Percentiles rank a stretch among this genome's conserved stretches.
Conservation (phyloP, 1,140 invertebrate species). For the Drosophila pruinosa region DNA sequence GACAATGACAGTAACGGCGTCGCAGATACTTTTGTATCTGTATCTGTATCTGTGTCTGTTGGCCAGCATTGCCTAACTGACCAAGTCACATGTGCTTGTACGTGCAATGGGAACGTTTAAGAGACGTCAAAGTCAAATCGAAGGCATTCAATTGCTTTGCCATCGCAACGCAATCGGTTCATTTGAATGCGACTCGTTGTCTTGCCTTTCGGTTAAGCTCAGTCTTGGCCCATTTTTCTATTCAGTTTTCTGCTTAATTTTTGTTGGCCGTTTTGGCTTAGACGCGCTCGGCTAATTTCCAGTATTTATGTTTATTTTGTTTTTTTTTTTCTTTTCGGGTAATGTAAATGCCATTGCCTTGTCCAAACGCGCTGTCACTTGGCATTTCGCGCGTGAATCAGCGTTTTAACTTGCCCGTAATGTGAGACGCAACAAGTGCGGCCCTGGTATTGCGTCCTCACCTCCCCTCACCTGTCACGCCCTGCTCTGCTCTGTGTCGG, state of each 20-base stretch:
- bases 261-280: slow-evolving; percentile 42
- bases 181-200: slow-evolving; percentile 59
- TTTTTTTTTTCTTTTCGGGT: slow-evolving; percentile 9
- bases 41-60: slow-evolving; percentile 16
- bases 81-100: slow-evolving; percentile 12
- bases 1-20: slow-evolving; percentile 26
- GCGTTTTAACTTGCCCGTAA: slow-evolving; percentile 42
- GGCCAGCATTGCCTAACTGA: slow-evolving; percentile 38
- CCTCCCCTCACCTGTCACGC: not conserved
- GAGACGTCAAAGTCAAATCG: slow-evolving; percentile 30
- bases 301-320: slow-evolving; percentile 7
- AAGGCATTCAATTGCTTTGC: slow-evolving; percentile 38
- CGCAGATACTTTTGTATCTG: slow-evolving; percentile 9
- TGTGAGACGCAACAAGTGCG: slow-evolving; percentile 31
- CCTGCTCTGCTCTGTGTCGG: too few species aligned
- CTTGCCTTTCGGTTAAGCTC: not conserved
- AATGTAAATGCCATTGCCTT: slow-evolving; percentile 55
- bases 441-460: slow-evolving; percentile 16
- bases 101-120: slow-evolving; percentile 28
- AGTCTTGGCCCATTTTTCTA: slow-evolving; percentile 64
- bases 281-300: slow-evolving; percentile 58
- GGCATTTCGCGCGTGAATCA: slow-evolving; percentile 50
- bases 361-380: slow-evolving; percentile 2
- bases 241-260: not conserved
- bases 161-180: slow-evolving; percentile 26